Evolutionary conservation across 2,113 vertebrate species (phyloP), one percentile per base, ranked within the genome.

Genomic region (Chinchilla lanigera): DNA sequence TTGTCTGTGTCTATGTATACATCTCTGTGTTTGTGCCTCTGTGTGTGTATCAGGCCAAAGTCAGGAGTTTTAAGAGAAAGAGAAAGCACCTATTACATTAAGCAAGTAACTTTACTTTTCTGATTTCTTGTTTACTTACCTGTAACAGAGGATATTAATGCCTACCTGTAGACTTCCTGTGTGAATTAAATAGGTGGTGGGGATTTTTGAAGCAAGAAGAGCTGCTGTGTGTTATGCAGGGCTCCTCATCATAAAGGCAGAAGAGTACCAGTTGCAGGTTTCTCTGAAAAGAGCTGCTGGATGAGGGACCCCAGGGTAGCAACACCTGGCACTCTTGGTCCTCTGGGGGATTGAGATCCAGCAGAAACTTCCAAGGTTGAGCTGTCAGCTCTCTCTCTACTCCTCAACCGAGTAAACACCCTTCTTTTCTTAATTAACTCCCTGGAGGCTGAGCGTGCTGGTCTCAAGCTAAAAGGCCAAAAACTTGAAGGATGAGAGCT

Each of bases 361-460:
- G 41, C 5, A 16, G 87, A 77, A 77, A 35, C n/a, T 38, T 56
- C 69, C 63, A 58, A 65, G 12, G 1, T 47, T 44, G 17, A 90
- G 41, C 69, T 77, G 26, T 13, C 52, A 61, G 38, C 13, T 9
- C 28, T 73, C 47, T 90, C 19, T 41, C 61, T 28, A 28, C 50
- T 89, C 71, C 89, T 87, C 67, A 94, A 28, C 41, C 38, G 61
- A 92, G 67, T 85, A 78, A 92, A 67, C 47, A 54, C 7, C 33
- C 81, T 81, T 90, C 44, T 85, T 41, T 38, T 92, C 56, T 90
- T 96, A 97, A 94, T 95, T 95, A 92, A 61, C 22, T 94, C 91
- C 60, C 75, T 87, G 61, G 81, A 60, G 80, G 58, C 16, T 90
- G 35, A 78, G 41, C 10, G 52, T 44, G 30, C 56, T 69, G 19